Conservation (phyloP, 2,888 invertebrate genomes). For the Metalampra italica region DNA sequence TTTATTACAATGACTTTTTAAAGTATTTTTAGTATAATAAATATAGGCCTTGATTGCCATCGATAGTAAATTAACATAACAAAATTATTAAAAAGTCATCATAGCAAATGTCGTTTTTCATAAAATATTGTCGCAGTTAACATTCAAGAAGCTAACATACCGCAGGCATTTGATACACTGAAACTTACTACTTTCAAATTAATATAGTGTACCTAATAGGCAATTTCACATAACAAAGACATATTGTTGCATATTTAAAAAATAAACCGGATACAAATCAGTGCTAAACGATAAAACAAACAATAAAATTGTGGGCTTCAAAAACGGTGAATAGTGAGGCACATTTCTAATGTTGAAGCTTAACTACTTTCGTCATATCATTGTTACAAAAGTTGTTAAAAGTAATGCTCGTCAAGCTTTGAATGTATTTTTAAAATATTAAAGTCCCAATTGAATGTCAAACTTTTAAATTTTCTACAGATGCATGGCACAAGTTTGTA, state of each 20-base stretch:
- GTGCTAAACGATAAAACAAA: constrained; percentile 15
- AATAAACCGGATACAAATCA: background rate
- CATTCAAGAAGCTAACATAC: constrained; percentile 21
- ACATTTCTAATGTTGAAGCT: background rate
- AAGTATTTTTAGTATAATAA: too few species aligned
- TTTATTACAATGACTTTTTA: constrained; percentile 1
- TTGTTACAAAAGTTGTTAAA: constrained; percentile 3
- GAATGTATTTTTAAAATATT: background rate
- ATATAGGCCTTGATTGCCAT: too few species aligned
- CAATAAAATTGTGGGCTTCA: constrained; percentile 5
- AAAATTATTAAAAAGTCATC: background rate
- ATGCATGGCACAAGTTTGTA: constrained; percentile 58
- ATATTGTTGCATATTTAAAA: too few species aligned
- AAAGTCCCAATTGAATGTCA: constrained; percentile 8
- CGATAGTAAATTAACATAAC: too few species aligned
- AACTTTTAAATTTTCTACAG: constrained; percentile 43
- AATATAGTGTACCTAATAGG: too few species aligned
- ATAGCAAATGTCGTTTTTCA: background rate
- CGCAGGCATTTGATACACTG: background rate
- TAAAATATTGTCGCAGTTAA: constrained; percentile 19
- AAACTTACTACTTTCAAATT: background rate
- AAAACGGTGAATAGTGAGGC: constrained; percentile 9
- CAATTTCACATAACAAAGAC: too few species aligned
- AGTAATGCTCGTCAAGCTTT: background rate
- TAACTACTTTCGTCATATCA: background rate